phyloP scores from a whole-genome alignment of 2,113 vertebrate genomes.

The Petroica traversi region DNA sequence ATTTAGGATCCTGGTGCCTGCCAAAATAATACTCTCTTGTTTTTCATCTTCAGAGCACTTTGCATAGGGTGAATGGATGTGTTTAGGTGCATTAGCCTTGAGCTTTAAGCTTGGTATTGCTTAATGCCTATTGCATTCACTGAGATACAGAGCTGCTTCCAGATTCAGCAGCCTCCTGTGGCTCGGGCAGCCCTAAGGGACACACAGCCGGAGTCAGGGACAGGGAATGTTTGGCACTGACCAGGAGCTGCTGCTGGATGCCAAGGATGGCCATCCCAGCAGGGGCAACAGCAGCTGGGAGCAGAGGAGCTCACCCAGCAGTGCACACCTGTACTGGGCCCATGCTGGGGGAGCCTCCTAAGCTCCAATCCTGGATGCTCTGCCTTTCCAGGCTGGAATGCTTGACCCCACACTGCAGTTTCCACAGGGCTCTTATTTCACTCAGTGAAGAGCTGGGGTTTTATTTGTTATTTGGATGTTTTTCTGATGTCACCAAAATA shows the following conservation, averaged over 20 bases:
- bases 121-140: not conserved
- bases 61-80: not conserved
- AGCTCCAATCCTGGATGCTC: not conserved
- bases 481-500: not conserved
- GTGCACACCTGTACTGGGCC: rapidly evolving
- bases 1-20: not conserved
- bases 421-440: not conserved
- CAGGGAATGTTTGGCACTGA: not conserved
- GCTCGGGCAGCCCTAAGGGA: not conserved
- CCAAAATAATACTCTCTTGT: not conserved
- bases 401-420: not conserved
- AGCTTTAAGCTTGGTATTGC: not conserved
- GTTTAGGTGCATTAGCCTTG: not conserved
- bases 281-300: not conserved
- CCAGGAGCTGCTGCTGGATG: not conserved
- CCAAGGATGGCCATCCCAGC: rapidly evolving
- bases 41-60: not conserved
- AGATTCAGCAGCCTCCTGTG: not conserved
- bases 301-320: rapidly evolving
- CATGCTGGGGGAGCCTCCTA: rapidly evolving
- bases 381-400: not conserved
- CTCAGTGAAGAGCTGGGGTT: not conserved
- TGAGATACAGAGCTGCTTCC: not conserved
- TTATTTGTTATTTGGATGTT: not conserved
- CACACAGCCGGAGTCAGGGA: not conserved